Conservation (phyloP, 1,140 invertebrate species). For the Teleogryllus occipitalis region DNA sequence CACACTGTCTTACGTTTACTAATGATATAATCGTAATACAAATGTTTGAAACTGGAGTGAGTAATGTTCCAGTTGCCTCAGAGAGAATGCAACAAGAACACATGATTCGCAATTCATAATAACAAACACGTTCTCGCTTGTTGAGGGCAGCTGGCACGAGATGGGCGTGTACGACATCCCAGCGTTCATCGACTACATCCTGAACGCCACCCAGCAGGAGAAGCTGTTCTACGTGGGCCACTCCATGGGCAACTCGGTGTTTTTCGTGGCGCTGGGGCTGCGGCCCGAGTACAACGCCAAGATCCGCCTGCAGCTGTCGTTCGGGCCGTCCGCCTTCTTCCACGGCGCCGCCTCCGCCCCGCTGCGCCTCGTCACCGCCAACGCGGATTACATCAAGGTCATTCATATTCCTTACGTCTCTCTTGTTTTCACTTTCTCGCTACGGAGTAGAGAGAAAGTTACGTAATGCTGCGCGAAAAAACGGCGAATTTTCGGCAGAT, state of each 20-base stretch:
- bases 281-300: constrained; percentile 44
- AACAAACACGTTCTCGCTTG: not conserved
- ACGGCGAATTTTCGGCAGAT: too few relatives aligned
- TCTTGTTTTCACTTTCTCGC: too few relatives aligned
- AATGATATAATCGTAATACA: too few relatives aligned
- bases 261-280: constrained; percentile 50
- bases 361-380: constrained; percentile 36
- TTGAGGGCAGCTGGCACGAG: constrained; percentile 42
- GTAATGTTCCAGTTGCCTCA: too few relatives aligned
- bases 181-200: constrained; percentile 43
- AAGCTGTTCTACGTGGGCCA: constrained; percentile 29
- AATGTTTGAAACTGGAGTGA: too few relatives aligned
- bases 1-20: too few relatives aligned
- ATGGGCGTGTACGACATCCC: constrained; percentile 48
- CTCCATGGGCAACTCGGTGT: constrained; percentile 51
- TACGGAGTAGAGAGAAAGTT: too few relatives aligned
- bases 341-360: not conserved
- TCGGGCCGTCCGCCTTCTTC: constrained; percentile 41
- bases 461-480: too few relatives aligned
- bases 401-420: too few relatives aligned
- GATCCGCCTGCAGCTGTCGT: constrained; percentile 37
- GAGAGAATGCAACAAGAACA: too few relatives aligned
- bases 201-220: constrained; percentile 33
- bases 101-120: too few relatives aligned
- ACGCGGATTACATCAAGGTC: not conserved